phyloP scores from a whole-genome alignment of 2,888 invertebrate genomes.

The Lithophane semibrunnea region DNA sequence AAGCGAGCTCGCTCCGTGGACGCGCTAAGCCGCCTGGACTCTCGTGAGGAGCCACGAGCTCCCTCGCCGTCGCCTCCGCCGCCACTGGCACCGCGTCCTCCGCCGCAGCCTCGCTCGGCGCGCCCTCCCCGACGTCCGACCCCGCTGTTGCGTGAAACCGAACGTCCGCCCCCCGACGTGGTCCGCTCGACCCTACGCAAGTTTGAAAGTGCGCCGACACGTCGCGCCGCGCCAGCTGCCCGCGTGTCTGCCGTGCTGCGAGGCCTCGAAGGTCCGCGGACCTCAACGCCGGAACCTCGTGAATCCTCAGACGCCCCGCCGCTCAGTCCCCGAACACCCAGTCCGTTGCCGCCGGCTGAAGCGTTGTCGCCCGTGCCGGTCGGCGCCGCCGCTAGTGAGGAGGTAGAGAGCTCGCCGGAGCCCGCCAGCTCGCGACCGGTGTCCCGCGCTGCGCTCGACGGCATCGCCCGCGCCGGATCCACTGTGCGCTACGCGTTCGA shows the following conservation, averaged over 20 bases:
- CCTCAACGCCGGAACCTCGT: slow-evolving; percentile 81
- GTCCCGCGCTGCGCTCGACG: slow-evolving; percentile 91
- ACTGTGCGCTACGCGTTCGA: slow-evolving; percentile 92
- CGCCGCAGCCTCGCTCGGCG: slow-evolving; percentile 86
- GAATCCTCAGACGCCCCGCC: slow-evolving; percentile 70
- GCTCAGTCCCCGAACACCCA: slow-evolving; percentile 73
- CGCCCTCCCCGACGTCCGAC: slow-evolving; percentile 84
- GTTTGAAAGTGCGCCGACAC: slow-evolving; percentile 93
- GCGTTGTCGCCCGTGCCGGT: slow-evolving; percentile 89
- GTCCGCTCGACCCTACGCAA: slow-evolving; percentile 96
- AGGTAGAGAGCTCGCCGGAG: slow-evolving; percentile 71
- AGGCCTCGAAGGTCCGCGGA: slow-evolving; percentile 79
- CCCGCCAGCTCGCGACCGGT: slow-evolving; percentile 81
- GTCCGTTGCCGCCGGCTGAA: slow-evolving; percentile 88
- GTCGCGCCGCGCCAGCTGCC: slow-evolving; percentile 88
- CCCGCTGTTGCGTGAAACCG: slow-evolving; percentile 89
- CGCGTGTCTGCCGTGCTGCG: slow-evolving; percentile 85
- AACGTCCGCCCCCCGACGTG: slow-evolving; percentile 96
- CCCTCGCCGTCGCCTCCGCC: slow-evolving; percentile 87
- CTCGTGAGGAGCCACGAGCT: slow-evolving; percentile 91
- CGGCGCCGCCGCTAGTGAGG: slow-evolving; percentile 80
- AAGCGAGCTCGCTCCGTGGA: slow-evolving; percentile 97
- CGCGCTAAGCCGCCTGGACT: slow-evolving; percentile 93
- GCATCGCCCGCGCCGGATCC: slow-evolving; percentile 93
- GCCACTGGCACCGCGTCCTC: slow-evolving; percentile 77